Conservation (phyloP, 2,797 vertebrate genomes). For the Rallus crepitans region DNA sequence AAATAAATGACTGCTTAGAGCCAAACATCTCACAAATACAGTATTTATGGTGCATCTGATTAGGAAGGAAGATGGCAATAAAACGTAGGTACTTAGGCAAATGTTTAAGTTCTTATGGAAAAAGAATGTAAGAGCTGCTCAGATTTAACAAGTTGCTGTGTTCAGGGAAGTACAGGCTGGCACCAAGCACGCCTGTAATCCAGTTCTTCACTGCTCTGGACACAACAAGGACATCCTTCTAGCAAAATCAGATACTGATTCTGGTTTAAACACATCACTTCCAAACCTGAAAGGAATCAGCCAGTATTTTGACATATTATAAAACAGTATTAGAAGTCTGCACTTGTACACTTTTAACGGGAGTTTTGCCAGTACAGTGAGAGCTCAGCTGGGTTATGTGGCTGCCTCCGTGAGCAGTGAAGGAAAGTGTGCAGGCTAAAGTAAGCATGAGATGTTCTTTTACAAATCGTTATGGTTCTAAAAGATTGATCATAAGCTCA, state of each 20-base stretch:
- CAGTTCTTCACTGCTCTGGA: background rate
- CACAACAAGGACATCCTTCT: background rate
- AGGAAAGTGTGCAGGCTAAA: background rate
- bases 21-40: background rate
- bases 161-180: background rate
- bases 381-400: background rate
- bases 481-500: background rate
- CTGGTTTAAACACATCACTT: background rate
- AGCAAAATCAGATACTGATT: background rate
- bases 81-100: background rate
- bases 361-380: background rate
- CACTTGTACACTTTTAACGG: background rate
- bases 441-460: background rate
- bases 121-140: background rate
- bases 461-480: background rate
- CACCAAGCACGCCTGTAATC: background rate
- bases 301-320: background rate
- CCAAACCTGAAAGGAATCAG: background rate
- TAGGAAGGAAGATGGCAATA: background rate
- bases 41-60: background rate
- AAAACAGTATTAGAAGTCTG: fast-evolving
- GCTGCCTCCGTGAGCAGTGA: background rate
- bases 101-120: background rate
- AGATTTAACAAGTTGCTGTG: background rate
- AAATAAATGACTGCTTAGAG: background rate